Evolutionary conservation across 1,140 invertebrate genomes (phyloP), one percentile per base, ranked within the genome.

Genomic region (Penaeus indicus): DNA sequence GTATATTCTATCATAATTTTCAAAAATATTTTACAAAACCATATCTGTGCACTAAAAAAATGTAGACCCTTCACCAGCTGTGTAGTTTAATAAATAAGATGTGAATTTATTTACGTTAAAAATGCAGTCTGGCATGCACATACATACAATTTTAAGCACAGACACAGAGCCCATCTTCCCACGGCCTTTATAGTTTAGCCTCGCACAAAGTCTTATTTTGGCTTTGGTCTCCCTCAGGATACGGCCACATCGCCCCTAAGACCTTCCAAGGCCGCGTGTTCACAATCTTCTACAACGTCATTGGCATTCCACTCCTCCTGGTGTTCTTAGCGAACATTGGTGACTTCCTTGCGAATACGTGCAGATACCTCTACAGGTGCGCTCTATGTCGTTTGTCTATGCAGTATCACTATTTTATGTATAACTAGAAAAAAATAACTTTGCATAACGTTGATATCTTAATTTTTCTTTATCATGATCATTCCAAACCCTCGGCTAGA

Each of bases 251-350:
- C 63, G 84, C 91, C 13, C 92, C 92, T 1, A 92, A 92, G 84
- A 92, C 92, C 21, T 64, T 69, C 22, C 72, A 32, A 11, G 92
- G 92, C 7, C 91, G 91, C 85, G 78, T 92, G 16, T 88, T 92
- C 25, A 91, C 91, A 25, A 92, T 92, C 72, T 38, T 92, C 11
- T 92, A 92, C 85, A 91, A 90, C 72, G 72, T 92, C 7, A 78
- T 92, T 21, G 92, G 92, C 22, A 92, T 92, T 27, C 92, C 92
- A 21, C 84, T 92, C 38, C 91, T 92, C 80, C 90, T 93, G n/a
- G 88, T 92, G 0, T 92, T 92, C 89, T 81, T 92, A 67, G 91
- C 92, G 18, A 92, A 92, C 75, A 92, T 92, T 54, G 92, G 92
- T 72, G 91, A 92, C 83, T 91, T 91, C 54, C 88, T 92, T 80